Conservation (phyloP, 92 coral and sea anemone species). For the Zoanthus gigantus region DNA sequence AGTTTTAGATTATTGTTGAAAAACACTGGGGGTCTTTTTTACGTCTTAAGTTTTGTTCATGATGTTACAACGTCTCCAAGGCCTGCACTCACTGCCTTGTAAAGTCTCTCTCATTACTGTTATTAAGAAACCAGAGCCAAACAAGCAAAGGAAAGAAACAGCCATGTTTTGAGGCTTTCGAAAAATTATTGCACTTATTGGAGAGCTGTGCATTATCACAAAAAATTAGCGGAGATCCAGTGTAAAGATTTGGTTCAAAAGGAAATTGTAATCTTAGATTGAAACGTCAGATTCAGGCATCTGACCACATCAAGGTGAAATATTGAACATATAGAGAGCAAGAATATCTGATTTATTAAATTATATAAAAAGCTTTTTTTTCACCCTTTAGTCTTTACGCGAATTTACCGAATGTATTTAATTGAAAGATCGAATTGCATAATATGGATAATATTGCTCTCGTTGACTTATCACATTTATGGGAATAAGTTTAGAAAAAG, state of each 20-base stretch:
- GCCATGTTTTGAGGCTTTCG: conserved; percentile 20
- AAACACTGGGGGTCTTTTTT: background rate
- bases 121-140: background rate
- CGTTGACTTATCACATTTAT: too few relatives aligned
- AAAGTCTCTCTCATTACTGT: background rate
- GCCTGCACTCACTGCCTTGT: background rate
- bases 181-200: conserved; percentile 19
- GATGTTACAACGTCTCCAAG: conserved; percentile 8
- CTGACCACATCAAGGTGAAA: background rate
- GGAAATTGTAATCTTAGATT: background rate
- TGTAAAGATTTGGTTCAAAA: background rate
- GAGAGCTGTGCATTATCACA: background rate
- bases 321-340: background rate
- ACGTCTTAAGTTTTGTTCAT: background rate
- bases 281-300: background rate
- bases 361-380: background rate
- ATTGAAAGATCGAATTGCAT: background rate
- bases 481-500: too few relatives aligned
- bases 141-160: background rate
- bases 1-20: background rate
- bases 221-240: background rate
- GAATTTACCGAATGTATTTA: background rate
- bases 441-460: too few relatives aligned
- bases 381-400: background rate
- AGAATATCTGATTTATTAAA: conserved; percentile 16